Conservation (phyloP, 2,888 invertebrate species). For the Himalopsyche tibetana region DNA sequence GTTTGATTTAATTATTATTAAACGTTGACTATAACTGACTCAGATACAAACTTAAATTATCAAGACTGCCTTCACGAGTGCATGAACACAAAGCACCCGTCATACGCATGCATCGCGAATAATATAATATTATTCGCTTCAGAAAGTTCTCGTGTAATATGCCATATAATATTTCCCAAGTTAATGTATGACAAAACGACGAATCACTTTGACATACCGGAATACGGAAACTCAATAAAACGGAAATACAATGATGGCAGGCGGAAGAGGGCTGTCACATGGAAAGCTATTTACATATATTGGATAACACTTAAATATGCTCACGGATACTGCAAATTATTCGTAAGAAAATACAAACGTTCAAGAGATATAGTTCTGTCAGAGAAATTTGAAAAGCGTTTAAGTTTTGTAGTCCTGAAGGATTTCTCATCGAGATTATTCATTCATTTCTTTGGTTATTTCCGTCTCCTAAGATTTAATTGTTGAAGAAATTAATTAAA, state of each 20-base stretch:
- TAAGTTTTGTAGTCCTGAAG: no score
- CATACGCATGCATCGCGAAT: neutral
- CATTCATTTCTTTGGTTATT: no score
- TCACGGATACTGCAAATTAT: no score
- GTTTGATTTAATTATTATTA: neutral
- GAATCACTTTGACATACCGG: neutral
- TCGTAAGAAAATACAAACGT: no score
- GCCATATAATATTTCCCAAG: neutral
- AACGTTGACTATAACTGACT: neutral
- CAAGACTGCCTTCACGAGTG: neutral
- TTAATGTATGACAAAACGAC: neutral
- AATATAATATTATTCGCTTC: slow-evolving; percentile 4
- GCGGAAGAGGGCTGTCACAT: neutral
- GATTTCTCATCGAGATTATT: no score
- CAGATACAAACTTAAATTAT: neutral
- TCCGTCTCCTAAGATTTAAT: no score
- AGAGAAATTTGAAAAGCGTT: no score
- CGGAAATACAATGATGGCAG: neutral
- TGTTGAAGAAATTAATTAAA: no score
- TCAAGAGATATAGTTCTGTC: no score
- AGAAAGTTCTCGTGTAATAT: neutral
- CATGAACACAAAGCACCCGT: neutral
- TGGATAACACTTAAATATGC: no score
- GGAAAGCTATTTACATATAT: no score
- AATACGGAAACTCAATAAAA: neutral